Base-by-base conservation (phyloP, 2,888 invertebrate species). In the Amphipyra tragopoginis region DNA sequence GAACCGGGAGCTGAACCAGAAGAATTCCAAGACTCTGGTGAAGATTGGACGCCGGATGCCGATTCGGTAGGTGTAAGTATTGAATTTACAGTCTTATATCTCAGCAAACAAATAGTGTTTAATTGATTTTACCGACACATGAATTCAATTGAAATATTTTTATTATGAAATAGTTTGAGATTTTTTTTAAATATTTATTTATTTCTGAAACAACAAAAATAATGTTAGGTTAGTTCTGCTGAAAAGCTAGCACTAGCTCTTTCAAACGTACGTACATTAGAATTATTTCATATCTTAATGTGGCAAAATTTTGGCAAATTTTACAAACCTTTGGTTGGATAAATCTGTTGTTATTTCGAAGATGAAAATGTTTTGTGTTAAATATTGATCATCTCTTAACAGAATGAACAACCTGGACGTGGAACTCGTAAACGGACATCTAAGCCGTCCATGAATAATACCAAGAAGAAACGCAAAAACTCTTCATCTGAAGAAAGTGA, bases 11-110 rank as follows among this genome's bases (percentile, higher is more conserved):
- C 80, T 44, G 95, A 95, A 84, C 94, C 94, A 69, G 95, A 95
- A 91, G 95, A 95, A 80, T 95, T 95, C 74, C 95, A 95, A 86
- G 95, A 95, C 80, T 95, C 95, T 1, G 95, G 95, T 45, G 95
- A 95, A 87, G 95, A 95, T 88, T 95, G 95, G 95, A 95, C 94
- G 89, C 95, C 95, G 87, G 95, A 94, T 81, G 95, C 94, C 82
- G 94, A 93, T 87, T 77, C 93, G 3, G 29, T 29, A 29, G 5
- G 29, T 83, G 95, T 95, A 89, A 86, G 83, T 83, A 66, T 47
- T 66, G 43, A 68, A 65, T 3, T 45, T 54, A 43, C 7, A 36
- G 11, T 14, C n/a, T 8, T 1, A 14, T 5, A 15, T 15, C 1
- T 14, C 14, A 9, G 1, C 8, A 42, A 14, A 14, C 8, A 5